A percentile compares a stretch with the other conserved stretches of the same genome.
Evolutionary conservation across 2,113 vertebrate species (phyloP).

Genomic region (Lycocorax pyrrhopterus): DNA sequence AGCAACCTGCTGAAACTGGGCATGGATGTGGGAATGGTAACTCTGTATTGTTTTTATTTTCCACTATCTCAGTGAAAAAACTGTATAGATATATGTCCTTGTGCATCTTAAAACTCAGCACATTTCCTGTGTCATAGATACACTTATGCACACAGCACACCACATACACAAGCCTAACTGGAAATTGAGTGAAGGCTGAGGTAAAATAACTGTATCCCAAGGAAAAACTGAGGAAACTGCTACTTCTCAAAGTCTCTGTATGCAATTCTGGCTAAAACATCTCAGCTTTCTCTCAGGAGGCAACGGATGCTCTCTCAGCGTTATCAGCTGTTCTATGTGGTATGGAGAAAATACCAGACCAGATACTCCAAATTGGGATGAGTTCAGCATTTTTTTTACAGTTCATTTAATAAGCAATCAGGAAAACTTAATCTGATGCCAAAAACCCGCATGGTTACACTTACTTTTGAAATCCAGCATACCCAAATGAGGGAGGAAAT

Average conservation of each 20-base stretch:
- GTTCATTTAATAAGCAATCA: not conserved
- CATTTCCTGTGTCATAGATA: not conserved
- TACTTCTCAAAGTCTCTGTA: not conserved
- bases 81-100: not conserved
- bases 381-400: not conserved
- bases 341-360: not conserved
- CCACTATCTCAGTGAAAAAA: not conserved
- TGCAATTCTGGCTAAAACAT: not conserved
- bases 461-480: not conserved
- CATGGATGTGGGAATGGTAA: not conserved
- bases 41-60: not conserved
- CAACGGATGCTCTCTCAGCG: not conserved
- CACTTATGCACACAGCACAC: not conserved
- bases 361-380: not conserved
- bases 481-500: not conserved
- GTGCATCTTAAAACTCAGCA: not conserved
- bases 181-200: not conserved
- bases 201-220: not conserved
- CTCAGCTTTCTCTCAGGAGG: not conserved
- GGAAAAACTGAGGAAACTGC: not conserved
- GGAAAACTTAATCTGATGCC: not conserved
- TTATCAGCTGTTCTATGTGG: not conserved
- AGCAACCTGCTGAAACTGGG: not conserved
- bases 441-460: not conserved
- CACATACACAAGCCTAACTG: not conserved